A percentile compares a stretch with the other conserved stretches of the same genome.
Evolutionary conservation across 2,113 vertebrate genomes (phyloP).

Genomic region (Picathartes gymnocephalus): DNA sequence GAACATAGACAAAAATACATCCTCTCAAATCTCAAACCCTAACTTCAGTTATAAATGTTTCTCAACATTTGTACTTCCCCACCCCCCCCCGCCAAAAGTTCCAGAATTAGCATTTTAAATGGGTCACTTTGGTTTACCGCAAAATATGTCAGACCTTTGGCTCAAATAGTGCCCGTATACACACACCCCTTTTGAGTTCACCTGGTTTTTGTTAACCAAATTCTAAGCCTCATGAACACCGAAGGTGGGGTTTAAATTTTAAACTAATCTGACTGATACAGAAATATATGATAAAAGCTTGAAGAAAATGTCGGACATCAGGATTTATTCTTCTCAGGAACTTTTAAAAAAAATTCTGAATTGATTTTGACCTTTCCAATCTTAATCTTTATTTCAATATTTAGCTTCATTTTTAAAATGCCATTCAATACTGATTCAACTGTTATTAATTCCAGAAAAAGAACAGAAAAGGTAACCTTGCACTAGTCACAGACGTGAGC

Average conservation of each 20-base stretch:
- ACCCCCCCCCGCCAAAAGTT: neutral
- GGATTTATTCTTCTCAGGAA: neutral
- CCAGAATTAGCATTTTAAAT: neutral
- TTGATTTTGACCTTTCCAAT: neutral
- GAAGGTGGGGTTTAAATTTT: neutral
- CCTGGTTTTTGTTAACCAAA: neutral
- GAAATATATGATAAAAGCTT: neutral
- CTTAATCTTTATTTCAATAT: neutral
- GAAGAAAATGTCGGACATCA: neutral
- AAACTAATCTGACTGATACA: neutral
- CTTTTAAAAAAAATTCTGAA: neutral
- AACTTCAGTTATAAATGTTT: neutral
- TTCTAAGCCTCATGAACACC: neutral
- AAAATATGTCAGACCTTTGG: neutral
- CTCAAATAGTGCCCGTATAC: neutral
- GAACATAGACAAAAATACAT: neutral
- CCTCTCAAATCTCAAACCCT: neutral
- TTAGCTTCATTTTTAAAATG: neutral
- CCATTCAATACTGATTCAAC: neutral
- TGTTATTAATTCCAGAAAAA: neutral
- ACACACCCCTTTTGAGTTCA: neutral
- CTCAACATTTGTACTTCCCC: neutral
- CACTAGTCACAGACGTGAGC: neutral
- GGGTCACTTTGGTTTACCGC: neutral
- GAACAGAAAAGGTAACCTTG: neutral